phyloP scores from a whole-genome alignment of 1,140 invertebrate genomes.

The Neoseiulus cucumeris region DNA sequence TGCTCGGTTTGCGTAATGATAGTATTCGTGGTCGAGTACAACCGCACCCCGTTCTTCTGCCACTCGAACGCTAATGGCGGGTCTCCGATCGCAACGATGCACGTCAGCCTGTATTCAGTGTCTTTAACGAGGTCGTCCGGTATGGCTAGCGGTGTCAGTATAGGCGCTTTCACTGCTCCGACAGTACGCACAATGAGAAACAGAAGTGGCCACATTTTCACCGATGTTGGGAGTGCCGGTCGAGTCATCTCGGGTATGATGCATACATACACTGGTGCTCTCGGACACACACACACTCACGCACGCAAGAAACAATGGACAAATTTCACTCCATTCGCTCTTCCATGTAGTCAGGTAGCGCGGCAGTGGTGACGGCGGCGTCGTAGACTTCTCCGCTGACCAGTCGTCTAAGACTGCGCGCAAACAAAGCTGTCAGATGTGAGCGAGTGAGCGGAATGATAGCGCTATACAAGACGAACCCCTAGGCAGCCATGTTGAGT shows the following conservation, averaged over 20 bases:
- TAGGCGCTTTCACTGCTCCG: neutral
- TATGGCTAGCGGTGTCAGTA: neutral
- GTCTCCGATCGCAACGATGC: neutral
- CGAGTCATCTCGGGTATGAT: neutral
- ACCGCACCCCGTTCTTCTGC: slow-evolving; percentile 5
- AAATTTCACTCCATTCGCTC: neutral
- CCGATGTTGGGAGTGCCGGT: neutral
- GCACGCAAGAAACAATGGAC: neutral
- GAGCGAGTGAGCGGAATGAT: too few species aligned
- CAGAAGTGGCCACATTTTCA: too few species aligned
- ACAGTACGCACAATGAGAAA: neutral
- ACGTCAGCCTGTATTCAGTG: neutral
- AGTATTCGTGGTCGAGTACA: neutral
- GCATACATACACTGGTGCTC: neutral
- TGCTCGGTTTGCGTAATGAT: neutral
- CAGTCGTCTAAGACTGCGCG: too few species aligned
- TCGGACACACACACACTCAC: neutral
- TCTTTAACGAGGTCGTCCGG: slow-evolving; percentile 4
- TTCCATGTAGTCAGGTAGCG: neutral
- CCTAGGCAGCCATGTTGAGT: too few species aligned
- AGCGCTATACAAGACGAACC: too few species aligned
- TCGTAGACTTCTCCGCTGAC: too few species aligned
- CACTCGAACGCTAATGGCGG: neutral
- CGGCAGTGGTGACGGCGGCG: too few species aligned
- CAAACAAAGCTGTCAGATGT: too few species aligned